phyloP scores from a whole-genome alignment of 64 coral and sea anemone genomes.

The Exaiptasia diaphana region DNA sequence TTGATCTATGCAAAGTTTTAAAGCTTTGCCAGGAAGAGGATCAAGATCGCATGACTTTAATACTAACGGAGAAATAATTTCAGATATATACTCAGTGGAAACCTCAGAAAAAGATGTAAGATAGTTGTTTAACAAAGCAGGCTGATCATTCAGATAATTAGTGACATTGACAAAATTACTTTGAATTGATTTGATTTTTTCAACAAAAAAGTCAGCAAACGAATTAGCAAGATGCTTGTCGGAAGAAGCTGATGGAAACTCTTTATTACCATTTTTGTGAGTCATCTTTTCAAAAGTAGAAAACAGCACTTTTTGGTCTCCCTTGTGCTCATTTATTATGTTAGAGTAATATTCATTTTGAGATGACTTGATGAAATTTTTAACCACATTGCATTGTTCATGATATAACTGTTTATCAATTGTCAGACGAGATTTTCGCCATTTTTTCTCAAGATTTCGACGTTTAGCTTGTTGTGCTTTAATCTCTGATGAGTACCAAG shows the following conservation, averaged over 20 bases:
- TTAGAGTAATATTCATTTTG: background rate
- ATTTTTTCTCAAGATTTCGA: slow-evolving; percentile 13
- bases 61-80: background rate
- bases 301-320: background rate
- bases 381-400: slow-evolving; percentile 35
- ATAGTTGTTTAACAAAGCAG: background rate
- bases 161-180: background rate
- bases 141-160: background rate
- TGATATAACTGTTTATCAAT: slow-evolving; percentile 16
- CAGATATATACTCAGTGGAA: background rate
- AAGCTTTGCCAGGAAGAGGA: background rate
- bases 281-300: background rate
- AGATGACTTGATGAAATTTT: background rate
- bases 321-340: background rate
- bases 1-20: slow-evolving; percentile 5
- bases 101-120: background rate
- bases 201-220: background rate
- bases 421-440: background rate
- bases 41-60: slow-evolving; percentile 16
- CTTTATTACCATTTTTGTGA: background rate
- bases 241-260: background rate
- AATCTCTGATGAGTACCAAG: slow-evolving; percentile 19
- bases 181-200: background rate
- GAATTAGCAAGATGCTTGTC: background rate
- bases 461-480: slow-evolving; percentile 4